Evolutionary conservation across 2,888 invertebrate genomes (phyloP).

Genomic region (Xanthia icteritia): DNA sequence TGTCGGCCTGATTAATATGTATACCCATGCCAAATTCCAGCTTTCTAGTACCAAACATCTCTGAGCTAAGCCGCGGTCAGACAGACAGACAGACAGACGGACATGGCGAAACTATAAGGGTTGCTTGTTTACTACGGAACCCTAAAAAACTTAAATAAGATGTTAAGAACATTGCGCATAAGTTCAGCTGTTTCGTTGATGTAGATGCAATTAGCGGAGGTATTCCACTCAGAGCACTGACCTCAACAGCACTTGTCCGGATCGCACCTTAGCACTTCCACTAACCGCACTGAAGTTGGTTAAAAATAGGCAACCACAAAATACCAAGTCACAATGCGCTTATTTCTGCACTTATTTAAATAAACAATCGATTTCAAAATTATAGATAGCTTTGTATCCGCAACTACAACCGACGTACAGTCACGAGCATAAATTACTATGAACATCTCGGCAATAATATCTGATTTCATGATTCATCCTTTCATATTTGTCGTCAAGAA

Average conservation of each 20-base stretch:
- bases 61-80: too few species aligned
- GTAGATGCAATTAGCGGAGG: conserved; percentile 4
- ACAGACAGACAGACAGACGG: too few species aligned
- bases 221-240: too few species aligned
- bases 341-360: conserved; percentile 16
- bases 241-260: too few species aligned
- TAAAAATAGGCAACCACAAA: conserved; percentile 3
- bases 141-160: background rate
- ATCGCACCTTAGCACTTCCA: too few species aligned
- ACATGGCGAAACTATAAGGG: too few species aligned
- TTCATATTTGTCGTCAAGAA: background rate
- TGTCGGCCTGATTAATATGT: too few species aligned
- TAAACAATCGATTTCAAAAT: conserved; percentile 22
- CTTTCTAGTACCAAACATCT: too few species aligned
- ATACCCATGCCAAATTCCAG: too few species aligned
- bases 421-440: background rate
- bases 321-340: background rate
- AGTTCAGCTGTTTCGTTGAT: background rate
- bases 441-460: background rate
- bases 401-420: background rate
- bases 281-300: background rate
- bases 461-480: background rate
- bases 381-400: background rate
- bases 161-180: background rate
- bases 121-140: too few species aligned